These are phyloP conservation scores for Hermaeophaga mercurialis DNA, from an alignment of 2,888 invertebrate genomes.

Conservation along the genomic window DNA sequence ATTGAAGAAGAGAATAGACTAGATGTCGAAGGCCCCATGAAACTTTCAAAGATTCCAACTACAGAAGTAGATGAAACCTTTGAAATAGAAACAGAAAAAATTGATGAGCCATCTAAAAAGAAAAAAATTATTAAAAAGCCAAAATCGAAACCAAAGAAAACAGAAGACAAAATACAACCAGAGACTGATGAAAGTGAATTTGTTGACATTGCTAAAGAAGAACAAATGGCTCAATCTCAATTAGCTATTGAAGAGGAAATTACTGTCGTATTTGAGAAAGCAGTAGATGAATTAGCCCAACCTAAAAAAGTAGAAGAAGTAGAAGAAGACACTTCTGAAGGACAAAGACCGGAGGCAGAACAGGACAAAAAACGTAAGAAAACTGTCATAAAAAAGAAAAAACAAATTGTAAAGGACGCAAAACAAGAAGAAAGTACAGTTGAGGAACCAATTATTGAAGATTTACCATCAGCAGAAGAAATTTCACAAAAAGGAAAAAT, in stretches of 20 bases:
- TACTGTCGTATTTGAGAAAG: conserved; percentile 40
- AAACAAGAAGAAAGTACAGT: conserved; percentile 13
- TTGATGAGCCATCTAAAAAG: conserved; percentile 43
- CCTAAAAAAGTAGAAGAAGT: conserved; percentile 25
- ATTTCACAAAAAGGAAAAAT: conserved; percentile 22
- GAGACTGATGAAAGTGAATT: conserved; percentile 41
- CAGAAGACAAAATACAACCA: conserved; percentile 12
- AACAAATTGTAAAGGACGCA: conserved; percentile 41
- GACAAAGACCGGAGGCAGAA: conserved; percentile 40
- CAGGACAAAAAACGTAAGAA: conserved; percentile 39
- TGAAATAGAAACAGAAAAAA: conserved; percentile 52
- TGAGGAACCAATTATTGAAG: conserved; percentile 43
- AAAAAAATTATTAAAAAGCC: conserved; percentile 43
- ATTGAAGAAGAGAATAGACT: conserved; percentile 47
- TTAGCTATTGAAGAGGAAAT: background rate
- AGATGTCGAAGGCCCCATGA: conserved; percentile 33
- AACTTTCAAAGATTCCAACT: conserved; percentile 41
- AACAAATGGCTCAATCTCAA: conserved; percentile 40
- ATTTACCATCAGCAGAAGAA: conserved; percentile 43
- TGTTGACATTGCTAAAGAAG: conserved; percentile 15
- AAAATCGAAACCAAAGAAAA: conserved; percentile 35
- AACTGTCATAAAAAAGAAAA: conserved; percentile 47
- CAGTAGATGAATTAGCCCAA: conserved; percentile 29
- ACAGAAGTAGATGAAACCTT: conserved; percentile 40
- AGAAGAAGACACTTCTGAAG: conserved; percentile 30